A percentile compares a stretch with the other conserved stretches of the same genome.
These are phyloP conservation scores for Clostera curtula DNA, from an alignment of 2,888 invertebrate genomes.

Conservation along the genomic window DNA sequence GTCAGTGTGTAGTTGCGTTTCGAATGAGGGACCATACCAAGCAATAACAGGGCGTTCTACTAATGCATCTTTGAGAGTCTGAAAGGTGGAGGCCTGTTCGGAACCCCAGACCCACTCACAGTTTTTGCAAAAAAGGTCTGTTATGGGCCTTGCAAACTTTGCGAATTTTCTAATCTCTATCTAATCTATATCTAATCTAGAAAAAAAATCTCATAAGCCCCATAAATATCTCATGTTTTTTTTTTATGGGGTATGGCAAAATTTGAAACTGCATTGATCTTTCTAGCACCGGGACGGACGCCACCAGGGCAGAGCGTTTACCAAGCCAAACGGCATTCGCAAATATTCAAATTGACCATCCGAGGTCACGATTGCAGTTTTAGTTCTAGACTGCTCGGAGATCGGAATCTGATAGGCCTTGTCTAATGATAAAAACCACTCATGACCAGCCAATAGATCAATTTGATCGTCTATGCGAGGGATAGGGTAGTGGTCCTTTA, in stretches of 20 bases:
- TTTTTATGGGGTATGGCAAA: not conserved
- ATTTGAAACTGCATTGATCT: not conserved
- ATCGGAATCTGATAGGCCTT: no score
- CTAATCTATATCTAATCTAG: no score
- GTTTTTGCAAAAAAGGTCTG: constrained; percentile 2
- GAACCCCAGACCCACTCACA: not conserved
- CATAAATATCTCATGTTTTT: constrained; percentile 1
- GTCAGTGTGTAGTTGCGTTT: constrained; percentile 4
- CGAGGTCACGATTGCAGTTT: no score
- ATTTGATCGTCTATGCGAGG: constrained; percentile 3
- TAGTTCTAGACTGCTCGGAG: no score
- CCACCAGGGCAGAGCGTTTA: constrained; percentile 6
- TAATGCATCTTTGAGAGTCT: not conserved
- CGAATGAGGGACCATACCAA: not conserved
- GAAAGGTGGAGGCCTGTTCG: constrained; percentile 1
- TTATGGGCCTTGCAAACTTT: constrained; percentile 2
- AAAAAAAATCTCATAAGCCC: constrained; percentile 7
- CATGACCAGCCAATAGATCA: not conserved
- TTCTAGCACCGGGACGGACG: constrained; percentile 2
- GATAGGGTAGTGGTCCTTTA: constrained; percentile 2
- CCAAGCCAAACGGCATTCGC: constrained; percentile 5
- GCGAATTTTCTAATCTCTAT: constrained; percentile 3
- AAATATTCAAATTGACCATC: constrained; percentile 9
- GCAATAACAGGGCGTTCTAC: constrained; percentile 2
- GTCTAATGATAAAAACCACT: constrained; percentile 1